These are phyloP conservation scores for Muntiacus muntjak DNA, from an alignment of 2,113 vertebrate genomes.

Conservation along the genomic window DNA sequence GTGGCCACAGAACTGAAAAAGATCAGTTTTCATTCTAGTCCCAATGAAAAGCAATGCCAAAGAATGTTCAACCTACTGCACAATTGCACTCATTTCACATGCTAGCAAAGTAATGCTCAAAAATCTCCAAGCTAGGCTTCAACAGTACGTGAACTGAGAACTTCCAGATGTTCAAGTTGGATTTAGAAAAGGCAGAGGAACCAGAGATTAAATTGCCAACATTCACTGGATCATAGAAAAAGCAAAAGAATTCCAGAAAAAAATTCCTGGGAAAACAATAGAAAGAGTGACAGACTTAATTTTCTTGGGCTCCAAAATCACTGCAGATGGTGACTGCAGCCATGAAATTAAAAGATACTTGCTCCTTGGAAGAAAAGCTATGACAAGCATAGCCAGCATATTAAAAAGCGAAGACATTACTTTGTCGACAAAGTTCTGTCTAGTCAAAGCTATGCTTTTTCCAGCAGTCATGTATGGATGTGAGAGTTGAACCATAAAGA, in stretches of 20 bases:
- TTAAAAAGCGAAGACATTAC: not conserved
- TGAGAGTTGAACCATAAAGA: not conserved
- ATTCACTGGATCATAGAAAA: not conserved
- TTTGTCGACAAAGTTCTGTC: rapidly evolving
- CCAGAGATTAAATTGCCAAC: not conserved
- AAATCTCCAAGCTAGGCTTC: not conserved
- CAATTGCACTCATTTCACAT: not conserved
- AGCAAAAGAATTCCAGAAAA: not conserved
- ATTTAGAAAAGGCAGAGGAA: not conserved
- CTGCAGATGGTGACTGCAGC: not conserved
- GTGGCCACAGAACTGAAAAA: not conserved
- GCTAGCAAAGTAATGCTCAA: not conserved
- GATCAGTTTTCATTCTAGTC: not conserved
- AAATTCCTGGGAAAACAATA: not conserved
- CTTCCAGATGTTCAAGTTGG: not conserved
- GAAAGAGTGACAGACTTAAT: not conserved
- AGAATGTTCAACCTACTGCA: not conserved
- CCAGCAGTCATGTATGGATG: not conserved
- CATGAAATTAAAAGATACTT: not conserved
- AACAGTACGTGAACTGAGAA: not conserved
- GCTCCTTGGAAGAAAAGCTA: not conserved
- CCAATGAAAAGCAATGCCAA: not conserved
- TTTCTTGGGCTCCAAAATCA: not conserved
- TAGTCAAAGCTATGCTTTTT: not conserved
- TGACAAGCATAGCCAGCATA: not conserved